Conservation (phyloP, 1,140 invertebrate genomes). For the Microplitis demolitor region DNA sequence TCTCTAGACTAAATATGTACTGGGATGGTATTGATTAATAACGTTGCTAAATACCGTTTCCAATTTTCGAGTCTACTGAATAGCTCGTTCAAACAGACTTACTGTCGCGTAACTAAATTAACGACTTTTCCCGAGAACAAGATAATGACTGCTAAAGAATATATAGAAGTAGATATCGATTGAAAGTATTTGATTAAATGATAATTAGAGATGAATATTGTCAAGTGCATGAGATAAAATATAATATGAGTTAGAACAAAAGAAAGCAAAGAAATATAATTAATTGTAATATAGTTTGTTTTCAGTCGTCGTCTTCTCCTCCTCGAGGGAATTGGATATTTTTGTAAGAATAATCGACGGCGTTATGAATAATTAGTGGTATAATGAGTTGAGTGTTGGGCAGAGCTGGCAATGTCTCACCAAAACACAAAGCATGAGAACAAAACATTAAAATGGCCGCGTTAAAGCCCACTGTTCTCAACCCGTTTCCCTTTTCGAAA, state of each 20-base stretch:
- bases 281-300: not conserved
- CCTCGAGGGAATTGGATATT: slow-evolving; percentile 47
- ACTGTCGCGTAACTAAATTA: no score
- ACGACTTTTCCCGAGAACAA: no score
- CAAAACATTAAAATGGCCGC: slow-evolving; percentile 53
- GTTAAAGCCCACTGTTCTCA: slow-evolving; percentile 50
- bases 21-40: no score
- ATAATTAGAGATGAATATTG: no score
- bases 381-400: slow-evolving; percentile 62
- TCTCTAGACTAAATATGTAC: slow-evolving; percentile 25
- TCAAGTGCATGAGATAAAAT: not conserved
- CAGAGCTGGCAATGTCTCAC: slow-evolving; percentile 56
- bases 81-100: slow-evolving; percentile 14
- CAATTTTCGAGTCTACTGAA: no score
- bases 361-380: slow-evolving; percentile 62
- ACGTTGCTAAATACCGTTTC: no score
- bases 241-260: not conserved
- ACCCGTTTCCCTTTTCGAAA: slow-evolving; percentile 33
- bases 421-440: slow-evolving; percentile 50
- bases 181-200: no score
- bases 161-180: no score
- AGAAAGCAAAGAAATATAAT: not conserved
- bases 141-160: no score
- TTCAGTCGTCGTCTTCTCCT: not conserved
- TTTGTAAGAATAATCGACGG: slow-evolving; percentile 50